Evolutionary conservation across 2,113 vertebrate species (phyloP).

Genomic region (Ancistrus triradiatus): DNA sequence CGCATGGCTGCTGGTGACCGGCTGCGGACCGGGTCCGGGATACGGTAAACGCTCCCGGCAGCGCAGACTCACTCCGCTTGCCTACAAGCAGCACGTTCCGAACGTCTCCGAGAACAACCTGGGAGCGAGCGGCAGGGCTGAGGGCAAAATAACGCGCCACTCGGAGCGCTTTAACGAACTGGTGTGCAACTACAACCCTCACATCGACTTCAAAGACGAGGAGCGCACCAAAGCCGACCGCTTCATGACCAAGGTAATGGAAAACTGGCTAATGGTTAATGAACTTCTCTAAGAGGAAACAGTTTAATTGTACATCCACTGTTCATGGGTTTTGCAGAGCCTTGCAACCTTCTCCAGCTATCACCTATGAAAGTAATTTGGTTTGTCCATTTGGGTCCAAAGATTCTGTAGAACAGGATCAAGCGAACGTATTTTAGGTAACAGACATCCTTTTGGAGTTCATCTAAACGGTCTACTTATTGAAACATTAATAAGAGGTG

Average conservation of each 20-base stretch:
- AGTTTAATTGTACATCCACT: neutral
- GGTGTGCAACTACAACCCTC: conserved; percentile 96
- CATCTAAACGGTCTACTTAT: too few relatives aligned
- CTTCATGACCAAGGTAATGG: conserved; percentile 94
- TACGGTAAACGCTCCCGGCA: conserved; percentile 78
- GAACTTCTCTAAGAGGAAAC: neutral
- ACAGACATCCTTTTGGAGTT: too few relatives aligned
- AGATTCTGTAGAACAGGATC: too few relatives aligned
- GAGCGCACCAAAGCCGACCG: conserved; percentile 94
- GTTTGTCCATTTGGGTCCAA: too few relatives aligned
- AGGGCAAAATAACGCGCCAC: conserved; percentile 89
- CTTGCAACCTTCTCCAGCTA: too few relatives aligned
- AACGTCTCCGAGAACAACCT: conserved; percentile 96
- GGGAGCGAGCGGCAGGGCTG: conserved; percentile 90
- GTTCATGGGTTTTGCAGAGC: too few relatives aligned
- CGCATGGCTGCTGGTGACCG: conserved; percentile 65
- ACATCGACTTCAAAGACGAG: conserved; percentile 98
- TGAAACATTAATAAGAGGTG: too few relatives aligned
- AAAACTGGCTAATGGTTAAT: neutral
- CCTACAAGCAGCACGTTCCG: conserved; percentile 87
- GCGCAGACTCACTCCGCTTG: conserved; percentile 84
- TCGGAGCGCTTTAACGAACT: conserved; percentile 94
- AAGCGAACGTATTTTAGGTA: too few relatives aligned
- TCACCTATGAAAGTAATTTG: too few relatives aligned
- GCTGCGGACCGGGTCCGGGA: conserved; percentile 85